Conservation (phyloP, 2,888 invertebrate genomes). For the Tubulanus polymorphus region DNA sequence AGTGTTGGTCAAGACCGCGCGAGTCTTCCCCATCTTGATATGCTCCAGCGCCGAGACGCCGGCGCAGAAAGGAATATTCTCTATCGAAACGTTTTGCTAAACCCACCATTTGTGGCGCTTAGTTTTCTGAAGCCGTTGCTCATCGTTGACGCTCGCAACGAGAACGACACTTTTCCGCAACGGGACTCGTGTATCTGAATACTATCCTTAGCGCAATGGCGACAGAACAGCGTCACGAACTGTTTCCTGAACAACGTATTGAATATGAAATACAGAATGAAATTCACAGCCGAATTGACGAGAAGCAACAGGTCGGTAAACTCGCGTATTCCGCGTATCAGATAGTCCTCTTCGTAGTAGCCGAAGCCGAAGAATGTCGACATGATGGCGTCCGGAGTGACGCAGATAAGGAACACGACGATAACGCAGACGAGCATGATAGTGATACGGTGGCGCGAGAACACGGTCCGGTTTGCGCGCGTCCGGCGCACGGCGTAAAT, state of each 20-base stretch:
- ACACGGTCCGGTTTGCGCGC: conserved; percentile 27
- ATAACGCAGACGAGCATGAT: conserved; percentile 49
- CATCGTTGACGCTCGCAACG: background rate
- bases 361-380: conserved; percentile 50
- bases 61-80: no score
- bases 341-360: conserved; percentile 44
- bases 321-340: conserved; percentile 46
- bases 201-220: conserved; percentile 7
- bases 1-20: no score
- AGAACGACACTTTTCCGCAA: conserved; percentile 1
- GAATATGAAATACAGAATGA: conserved; percentile 46
- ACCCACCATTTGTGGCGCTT: background rate
- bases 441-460: conserved; percentile 47
- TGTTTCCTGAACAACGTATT: conserved; percentile 44
- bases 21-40: no score
- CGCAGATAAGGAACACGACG: conserved; percentile 47
- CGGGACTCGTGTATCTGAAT: background rate
- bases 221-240: conserved; percentile 38
- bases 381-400: conserved; percentile 51
- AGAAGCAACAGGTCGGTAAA: conserved; percentile 49
- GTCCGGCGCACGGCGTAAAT: conserved; percentile 14
- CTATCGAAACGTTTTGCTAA: no score
- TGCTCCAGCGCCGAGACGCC: no score
- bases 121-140: background rate
- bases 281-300: conserved; percentile 49